Evolutionary conservation across 2,888 invertebrate genomes (phyloP).

Genomic region (Theretra japonica): DNA sequence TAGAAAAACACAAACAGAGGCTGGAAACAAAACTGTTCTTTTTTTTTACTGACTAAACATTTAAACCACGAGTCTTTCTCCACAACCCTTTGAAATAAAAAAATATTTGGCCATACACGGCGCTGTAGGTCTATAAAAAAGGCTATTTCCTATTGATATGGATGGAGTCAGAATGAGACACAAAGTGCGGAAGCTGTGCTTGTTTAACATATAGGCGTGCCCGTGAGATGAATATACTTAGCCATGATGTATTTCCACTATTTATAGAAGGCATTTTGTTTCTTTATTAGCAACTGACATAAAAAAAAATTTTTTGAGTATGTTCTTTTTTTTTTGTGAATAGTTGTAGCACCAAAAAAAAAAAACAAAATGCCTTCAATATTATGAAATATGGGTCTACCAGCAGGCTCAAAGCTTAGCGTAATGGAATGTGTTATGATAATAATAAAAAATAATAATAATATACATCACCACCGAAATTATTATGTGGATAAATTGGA

Average conservation of each 20-base stretch:
- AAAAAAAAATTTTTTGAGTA: too few species aligned
- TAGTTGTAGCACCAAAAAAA: not conserved
- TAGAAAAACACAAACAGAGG: conserved; percentile 36
- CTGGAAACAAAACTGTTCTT: conserved; percentile 31
- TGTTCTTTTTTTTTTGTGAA: not conserved
- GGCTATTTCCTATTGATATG: not conserved
- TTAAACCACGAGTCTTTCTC: conserved; percentile 69
- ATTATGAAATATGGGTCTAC: conserved; percentile 30
- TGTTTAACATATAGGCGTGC: conserved; percentile 51
- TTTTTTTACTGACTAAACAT: conserved; percentile 31
- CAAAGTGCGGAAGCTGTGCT: conserved; percentile 60
- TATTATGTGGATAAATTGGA: conserved; percentile 37
- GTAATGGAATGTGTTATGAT: conserved; percentile 32
- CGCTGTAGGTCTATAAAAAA: conserved; percentile 25
- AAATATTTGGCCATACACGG: conserved; percentile 28
- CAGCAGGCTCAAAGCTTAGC: conserved; percentile 39
- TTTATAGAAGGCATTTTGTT: conserved; percentile 6
- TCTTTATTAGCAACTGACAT: not conserved
- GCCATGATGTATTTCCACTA: conserved; percentile 23
- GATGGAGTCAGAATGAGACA: conserved; percentile 37
- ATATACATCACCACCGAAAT: conserved; percentile 43
- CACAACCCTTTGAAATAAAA: conserved; percentile 77
- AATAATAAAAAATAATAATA: conserved; percentile 40
- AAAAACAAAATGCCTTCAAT: conserved; percentile 21
- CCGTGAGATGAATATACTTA: conserved; percentile 41